Evolutionary conservation across 2,797 vertebrate genomes (phyloP).

Genomic region (Erethizon dorsatum): DNA sequence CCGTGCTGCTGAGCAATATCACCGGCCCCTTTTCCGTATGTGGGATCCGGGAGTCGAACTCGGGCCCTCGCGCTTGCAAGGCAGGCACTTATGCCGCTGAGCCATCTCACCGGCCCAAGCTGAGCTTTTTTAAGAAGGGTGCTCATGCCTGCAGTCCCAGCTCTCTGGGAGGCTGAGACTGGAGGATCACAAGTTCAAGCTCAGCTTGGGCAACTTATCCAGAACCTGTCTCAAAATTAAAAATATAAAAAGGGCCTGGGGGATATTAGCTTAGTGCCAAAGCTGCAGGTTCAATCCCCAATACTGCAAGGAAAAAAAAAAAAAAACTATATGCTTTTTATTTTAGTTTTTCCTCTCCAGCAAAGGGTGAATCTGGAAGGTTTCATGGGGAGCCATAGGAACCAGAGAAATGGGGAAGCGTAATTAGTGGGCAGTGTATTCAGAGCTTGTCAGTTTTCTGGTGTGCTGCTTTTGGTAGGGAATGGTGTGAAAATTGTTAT

Average conservation of each 20-base stretch:
- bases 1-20: too few species aligned
- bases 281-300: neutral
- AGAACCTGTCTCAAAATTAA: neutral
- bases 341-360: neutral
- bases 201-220: neutral
- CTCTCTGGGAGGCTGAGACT: neutral
- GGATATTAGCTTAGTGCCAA: neutral
- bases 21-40: too few species aligned
- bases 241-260: neutral
- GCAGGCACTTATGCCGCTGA: too few species aligned
- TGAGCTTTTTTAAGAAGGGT: neutral
- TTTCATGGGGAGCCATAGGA: neutral
- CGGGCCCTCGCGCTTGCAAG: too few species aligned
- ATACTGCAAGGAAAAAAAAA: neutral
- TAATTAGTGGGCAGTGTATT: neutral
- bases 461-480: neutral
- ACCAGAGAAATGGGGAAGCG: too few species aligned
- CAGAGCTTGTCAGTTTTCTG: neutral
- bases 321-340: neutral
- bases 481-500: neutral
- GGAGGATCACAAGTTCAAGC: neutral
- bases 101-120: neutral
- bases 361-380: neutral
- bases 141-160: neutral
- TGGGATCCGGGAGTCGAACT: too few species aligned